Percentiles rank a stretch among this genome's conserved stretches.
Conservation (phyloP, 2,797 vertebrate genomes). For the Buceros bicornis region DNA sequence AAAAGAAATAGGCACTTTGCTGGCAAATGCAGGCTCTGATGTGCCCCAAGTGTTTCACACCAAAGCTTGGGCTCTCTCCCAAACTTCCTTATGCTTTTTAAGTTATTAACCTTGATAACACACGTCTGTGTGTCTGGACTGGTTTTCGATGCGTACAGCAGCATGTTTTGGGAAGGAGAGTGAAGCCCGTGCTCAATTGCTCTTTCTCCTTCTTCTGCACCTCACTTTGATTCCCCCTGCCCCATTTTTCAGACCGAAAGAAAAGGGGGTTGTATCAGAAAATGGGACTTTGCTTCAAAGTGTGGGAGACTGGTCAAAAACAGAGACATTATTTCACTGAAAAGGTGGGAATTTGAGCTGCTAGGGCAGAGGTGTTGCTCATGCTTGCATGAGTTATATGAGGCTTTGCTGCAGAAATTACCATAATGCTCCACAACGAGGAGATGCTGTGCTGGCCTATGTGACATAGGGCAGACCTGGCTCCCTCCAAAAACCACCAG, state of each 20-base stretch:
- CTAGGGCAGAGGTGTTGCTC: neutral
- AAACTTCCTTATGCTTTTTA: neutral
- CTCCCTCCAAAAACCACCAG: neutral
- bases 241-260: neutral
- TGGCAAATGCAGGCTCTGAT: neutral
- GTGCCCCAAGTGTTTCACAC: neutral
- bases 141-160: neutral
- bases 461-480: neutral
- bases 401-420: conserved; percentile 52
- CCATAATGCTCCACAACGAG: neutral
- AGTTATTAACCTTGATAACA: neutral
- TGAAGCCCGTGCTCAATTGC: rapidly evolving
- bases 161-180: neutral
- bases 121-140: neutral
- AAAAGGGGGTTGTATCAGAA: neutral
- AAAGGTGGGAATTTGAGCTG: neutral
- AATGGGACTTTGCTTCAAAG: neutral
- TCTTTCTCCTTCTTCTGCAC: neutral
- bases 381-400: neutral
- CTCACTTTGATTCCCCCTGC: neutral
- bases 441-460: neutral
- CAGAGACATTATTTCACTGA: neutral
- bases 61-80: neutral
- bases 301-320: neutral
- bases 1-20: neutral